These are phyloP conservation scores for Phthorimaea operculella DNA, from an alignment of 1,140 invertebrate genomes.

Conservation along the genomic window DNA sequence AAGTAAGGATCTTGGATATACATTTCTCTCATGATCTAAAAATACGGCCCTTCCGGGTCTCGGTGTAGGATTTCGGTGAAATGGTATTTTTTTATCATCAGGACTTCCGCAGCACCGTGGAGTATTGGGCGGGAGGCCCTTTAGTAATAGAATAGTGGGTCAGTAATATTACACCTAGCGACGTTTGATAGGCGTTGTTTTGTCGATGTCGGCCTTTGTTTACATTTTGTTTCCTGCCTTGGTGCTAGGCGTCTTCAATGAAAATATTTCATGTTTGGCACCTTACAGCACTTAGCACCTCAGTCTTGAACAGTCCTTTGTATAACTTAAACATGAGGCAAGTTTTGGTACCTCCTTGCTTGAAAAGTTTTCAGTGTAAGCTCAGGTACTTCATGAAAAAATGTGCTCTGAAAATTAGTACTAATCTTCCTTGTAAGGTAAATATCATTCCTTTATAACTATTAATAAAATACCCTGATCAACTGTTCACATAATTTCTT, in stretches of 20 bases:
- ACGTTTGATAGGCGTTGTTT: conserved; percentile 25
- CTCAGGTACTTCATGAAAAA: too few relatives aligned
- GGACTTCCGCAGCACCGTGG: conserved; percentile 8
- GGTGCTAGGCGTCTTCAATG: conserved; percentile 36
- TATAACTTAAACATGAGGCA: too few relatives aligned
- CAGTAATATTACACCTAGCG: conserved; percentile 17
- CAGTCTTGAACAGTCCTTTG: too few relatives aligned
- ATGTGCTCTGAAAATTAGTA: too few relatives aligned
- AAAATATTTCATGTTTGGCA: conserved; percentile 4
- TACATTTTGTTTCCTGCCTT: conserved; percentile 55
- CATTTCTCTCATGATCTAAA: conserved; percentile 51
- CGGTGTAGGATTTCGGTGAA: conserved; percentile 35
- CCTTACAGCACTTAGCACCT: too few relatives aligned
- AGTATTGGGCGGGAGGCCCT: background rate
- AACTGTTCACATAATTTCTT: too few relatives aligned
- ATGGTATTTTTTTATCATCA: conserved; percentile 36
- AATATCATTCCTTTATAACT: too few relatives aligned
- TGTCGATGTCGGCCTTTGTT: conserved; percentile 46
- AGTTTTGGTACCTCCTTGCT: too few relatives aligned
- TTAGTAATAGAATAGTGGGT: background rate
- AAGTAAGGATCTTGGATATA: conserved; percentile 39
- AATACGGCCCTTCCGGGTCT: conserved; percentile 46
- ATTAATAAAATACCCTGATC: too few relatives aligned
- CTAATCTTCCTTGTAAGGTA: too few relatives aligned
- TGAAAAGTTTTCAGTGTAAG: too few relatives aligned